A percentile compares a stretch with the other conserved stretches of the same genome.
These are phyloP conservation scores for Laothoe populi DNA, from an alignment of 2,888 invertebrate genomes.

Conservation along the genomic window DNA sequence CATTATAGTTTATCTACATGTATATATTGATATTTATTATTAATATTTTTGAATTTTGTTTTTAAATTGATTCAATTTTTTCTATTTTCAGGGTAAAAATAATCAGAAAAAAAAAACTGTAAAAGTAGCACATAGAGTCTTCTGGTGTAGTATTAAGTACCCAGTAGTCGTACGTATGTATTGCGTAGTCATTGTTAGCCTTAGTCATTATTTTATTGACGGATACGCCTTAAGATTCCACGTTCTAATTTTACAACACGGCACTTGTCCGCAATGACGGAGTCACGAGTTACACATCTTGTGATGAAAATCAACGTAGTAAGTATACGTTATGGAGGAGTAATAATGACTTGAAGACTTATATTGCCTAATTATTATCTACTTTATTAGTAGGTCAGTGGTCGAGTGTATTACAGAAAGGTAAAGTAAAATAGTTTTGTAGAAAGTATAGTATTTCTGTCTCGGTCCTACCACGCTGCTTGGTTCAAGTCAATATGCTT, in stretches of 20 bases:
- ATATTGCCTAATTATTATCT: background rate
- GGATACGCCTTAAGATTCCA: slow-evolving; percentile 41
- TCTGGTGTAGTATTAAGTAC: slow-evolving; percentile 54
- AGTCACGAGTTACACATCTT: background rate
- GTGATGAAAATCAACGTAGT: background rate
- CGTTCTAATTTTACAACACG: background rate
- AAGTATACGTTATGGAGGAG: background rate
- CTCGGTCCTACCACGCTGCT: background rate
- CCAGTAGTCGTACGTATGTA: slow-evolving; percentile 57
- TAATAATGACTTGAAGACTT: background rate
- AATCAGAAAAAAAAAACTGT: slow-evolving; percentile 50
- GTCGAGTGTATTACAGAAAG: background rate
- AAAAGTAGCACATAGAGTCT: slow-evolving; percentile 50
- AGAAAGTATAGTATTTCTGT: background rate
- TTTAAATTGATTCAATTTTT: no score
- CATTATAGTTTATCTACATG: no score
- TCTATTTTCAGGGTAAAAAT: slow-evolving; percentile 74
- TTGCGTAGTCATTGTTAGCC: slow-evolving; percentile 74
- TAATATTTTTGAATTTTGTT: no score
- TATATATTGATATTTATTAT: no score
- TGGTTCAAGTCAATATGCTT: slow-evolving; percentile 34
- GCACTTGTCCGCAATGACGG: background rate
- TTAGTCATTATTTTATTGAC: slow-evolving; percentile 59
- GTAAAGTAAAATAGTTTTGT: background rate
- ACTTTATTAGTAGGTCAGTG: background rate